Percentiles rank a stretch among this genome's conserved stretches.
These are phyloP conservation scores for Subacronicta megacephala DNA, from an alignment of 2,888 invertebrate species.

Conservation along the genomic window DNA sequence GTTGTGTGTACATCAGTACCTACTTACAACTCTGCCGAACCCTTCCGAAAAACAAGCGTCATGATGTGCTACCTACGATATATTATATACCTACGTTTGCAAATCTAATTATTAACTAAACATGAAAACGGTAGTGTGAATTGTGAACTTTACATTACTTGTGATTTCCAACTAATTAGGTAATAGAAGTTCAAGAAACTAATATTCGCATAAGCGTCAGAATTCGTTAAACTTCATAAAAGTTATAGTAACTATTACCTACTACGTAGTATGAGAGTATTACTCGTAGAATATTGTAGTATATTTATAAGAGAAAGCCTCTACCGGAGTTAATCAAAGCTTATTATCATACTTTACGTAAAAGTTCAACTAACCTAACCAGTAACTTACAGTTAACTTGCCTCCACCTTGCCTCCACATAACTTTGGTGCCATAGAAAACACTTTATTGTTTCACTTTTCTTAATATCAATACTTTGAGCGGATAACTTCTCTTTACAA, in stretches of 20 bases:
- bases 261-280: too few species aligned
- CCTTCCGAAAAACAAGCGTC: too few species aligned
- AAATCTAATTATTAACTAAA: too few species aligned
- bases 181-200: too few species aligned
- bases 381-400: slow-evolving; percentile 11
- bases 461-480: background rate
- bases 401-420: background rate
- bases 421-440: slow-evolving; percentile 10
- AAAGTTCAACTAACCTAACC: slow-evolving; percentile 22
- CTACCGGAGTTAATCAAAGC: slow-evolving; percentile 15
- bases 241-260: too few species aligned
- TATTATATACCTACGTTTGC: too few species aligned
- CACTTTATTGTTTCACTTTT: background rate
- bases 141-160: too few species aligned
- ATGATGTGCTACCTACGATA: too few species aligned
- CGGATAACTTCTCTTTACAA: background rate
- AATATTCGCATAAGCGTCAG: background rate
- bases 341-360: slow-evolving; percentile 30
- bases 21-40: too few species aligned
- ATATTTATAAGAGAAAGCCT: slow-evolving; percentile 35
- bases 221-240: background rate
- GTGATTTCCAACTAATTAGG: too few species aligned
- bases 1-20: too few species aligned
- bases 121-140: too few species aligned
- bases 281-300: background rate